A percentile compares a stretch with the other conserved stretches of the same genome.
Evolutionary conservation across 2,888 invertebrate species (phyloP).

Genomic region (Apotomis turbidana): DNA sequence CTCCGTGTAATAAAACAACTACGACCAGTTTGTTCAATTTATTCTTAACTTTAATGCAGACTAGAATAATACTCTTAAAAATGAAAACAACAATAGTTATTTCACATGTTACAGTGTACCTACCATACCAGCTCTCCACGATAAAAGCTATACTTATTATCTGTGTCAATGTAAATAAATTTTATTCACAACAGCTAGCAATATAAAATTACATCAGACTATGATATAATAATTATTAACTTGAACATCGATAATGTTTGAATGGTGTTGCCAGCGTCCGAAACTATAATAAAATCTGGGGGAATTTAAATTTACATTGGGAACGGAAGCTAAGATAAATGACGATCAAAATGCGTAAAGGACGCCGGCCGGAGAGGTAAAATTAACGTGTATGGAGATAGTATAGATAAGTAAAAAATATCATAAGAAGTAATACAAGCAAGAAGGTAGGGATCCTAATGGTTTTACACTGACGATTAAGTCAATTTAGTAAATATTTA

Average conservation of each 20-base stretch:
- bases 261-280: constrained; percentile 40
- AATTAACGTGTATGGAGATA: constrained; percentile 31
- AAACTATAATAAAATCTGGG: constrained; percentile 21
- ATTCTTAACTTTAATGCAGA: constrained; percentile 84
- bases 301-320: constrained; percentile 8
- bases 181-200: constrained; percentile 84
- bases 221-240: constrained; percentile 42
- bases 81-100: constrained; percentile 84
- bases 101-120: constrained; percentile 82
- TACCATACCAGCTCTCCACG: constrained; percentile 79
- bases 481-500: constrained; percentile 40
- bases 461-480: constrained; percentile 32
- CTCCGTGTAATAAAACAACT: constrained; percentile 56
- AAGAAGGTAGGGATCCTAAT: constrained; percentile 32
- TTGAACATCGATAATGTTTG: constrained; percentile 41
- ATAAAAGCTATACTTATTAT: constrained; percentile 81
- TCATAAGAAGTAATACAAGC: constrained; percentile 26
- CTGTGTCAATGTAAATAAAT: constrained; percentile 81
- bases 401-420: constrained; percentile 32
- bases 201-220: constrained; percentile 77
- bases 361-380: constrained; percentile 30
- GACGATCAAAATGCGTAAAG: constrained; percentile 18
- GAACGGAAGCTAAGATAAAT: constrained; percentile 15
- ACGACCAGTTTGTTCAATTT: constrained; percentile 77
- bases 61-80: constrained; percentile 85